These are phyloP conservation scores for Calidris pygmaea DNA, from an alignment of 2,113 vertebrate species.

Conservation along the genomic window DNA sequence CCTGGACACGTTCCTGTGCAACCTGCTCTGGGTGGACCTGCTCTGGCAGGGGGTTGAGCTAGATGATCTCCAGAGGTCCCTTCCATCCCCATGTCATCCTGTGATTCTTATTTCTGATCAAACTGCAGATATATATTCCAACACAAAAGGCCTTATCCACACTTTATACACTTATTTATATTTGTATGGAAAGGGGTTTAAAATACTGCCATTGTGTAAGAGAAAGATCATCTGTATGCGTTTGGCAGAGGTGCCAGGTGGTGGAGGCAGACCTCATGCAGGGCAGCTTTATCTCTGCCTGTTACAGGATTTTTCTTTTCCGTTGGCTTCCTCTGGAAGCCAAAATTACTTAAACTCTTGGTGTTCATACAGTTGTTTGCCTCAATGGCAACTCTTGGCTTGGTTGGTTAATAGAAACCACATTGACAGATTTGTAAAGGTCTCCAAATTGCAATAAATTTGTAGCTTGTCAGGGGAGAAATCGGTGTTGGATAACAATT, in stretches of 20 bases:
- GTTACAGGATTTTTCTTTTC: neutral
- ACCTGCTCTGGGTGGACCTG: too few species aligned
- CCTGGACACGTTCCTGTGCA: too few species aligned
- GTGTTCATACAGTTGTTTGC: neutral
- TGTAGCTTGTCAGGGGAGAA: neutral
- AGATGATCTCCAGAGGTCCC: too few species aligned
- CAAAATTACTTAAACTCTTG: neutral
- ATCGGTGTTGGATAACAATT: neutral
- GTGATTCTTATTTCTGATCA: neutral
- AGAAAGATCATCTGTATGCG: neutral
- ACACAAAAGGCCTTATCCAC: neutral
- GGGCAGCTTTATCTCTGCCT: neutral
- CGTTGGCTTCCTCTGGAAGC: neutral
- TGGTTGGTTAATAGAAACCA: neutral
- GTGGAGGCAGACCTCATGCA: neutral
- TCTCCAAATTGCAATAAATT: neutral
- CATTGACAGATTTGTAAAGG: neutral
- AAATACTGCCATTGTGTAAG: neutral
- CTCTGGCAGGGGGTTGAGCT: too few species aligned
- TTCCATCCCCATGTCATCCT: too few species aligned
- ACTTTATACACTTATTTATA: neutral
- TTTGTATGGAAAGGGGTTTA: neutral
- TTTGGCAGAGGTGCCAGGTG: neutral
- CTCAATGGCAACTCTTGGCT: neutral
- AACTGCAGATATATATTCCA: neutral